A percentile compares a stretch with the other conserved stretches of the same genome.
Conservation (phyloP, 2,888 invertebrate species). For the Drosophila falleni region DNA sequence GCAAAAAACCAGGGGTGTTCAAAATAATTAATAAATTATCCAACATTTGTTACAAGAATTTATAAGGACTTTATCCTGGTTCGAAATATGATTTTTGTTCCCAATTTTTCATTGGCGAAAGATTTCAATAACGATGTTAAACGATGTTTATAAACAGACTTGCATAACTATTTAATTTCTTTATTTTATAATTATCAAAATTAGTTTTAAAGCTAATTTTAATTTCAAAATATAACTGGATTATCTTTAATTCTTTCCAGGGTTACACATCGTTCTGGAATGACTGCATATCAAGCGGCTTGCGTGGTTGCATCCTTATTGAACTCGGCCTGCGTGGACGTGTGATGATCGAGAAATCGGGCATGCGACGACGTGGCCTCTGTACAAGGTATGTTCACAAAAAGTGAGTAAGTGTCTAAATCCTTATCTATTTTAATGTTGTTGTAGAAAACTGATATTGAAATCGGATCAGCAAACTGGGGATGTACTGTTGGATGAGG, state of each 20-base stretch:
- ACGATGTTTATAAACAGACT: neutral
- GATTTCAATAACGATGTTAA: no score
- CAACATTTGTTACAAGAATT: no score
- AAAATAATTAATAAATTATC: no score
- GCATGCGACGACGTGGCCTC: slow-evolving; percentile 97
- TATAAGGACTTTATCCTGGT: no score
- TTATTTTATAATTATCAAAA: neutral
- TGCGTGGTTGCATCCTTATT: slow-evolving; percentile 99
- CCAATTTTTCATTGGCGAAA: no score
- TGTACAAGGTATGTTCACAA: slow-evolving; percentile 90
- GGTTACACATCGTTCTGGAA: slow-evolving; percentile 99
- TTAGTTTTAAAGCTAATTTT: neutral
- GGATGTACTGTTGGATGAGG: slow-evolving; percentile 97
- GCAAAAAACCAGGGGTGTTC: no score
- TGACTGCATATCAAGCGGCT: slow-evolving; percentile 99
- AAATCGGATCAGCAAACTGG: slow-evolving; percentile 97
- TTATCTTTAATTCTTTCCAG: slow-evolving; percentile 86
- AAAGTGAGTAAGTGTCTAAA: neutral
- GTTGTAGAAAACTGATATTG: slow-evolving; percentile 89
- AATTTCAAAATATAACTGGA: neutral
- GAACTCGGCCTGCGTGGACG: slow-evolving; percentile 98
- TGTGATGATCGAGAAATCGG: slow-evolving; percentile 97
- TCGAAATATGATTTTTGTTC: no score
- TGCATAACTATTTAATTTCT: neutral
- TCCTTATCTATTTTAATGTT: slow-evolving; percentile 1